These are phyloP conservation scores for Hapalemur alaotrensis DNA, from an alignment of 2,797 vertebrate genomes.

Conservation along the genomic window DNA sequence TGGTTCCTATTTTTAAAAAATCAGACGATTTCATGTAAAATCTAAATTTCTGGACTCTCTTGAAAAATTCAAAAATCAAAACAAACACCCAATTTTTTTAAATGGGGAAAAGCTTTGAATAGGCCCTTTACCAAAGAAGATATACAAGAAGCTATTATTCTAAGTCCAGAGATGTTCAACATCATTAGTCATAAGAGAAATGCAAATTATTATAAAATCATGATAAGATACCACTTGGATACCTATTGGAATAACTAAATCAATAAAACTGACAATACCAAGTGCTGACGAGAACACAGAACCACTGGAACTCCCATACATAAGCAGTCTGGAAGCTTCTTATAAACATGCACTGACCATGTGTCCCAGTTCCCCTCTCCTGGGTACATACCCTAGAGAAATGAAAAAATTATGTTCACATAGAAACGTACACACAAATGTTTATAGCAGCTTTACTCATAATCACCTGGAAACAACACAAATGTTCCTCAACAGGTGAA, in stretches of 20 bases:
- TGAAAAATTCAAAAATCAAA: slow-evolving; percentile 32
- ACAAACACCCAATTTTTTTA: neutral
- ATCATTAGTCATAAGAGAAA: neutral
- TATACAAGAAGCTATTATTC: neutral
- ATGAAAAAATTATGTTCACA: neutral
- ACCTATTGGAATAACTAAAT: neutral
- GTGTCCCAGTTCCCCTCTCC: neutral
- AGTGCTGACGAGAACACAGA: neutral
- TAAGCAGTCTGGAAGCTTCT: neutral
- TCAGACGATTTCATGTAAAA: neutral
- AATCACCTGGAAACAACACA: neutral
- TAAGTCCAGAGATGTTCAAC: neutral
- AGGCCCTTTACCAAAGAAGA: neutral
- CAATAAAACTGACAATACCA: neutral
- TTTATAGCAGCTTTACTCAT: neutral
- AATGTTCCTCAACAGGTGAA: neutral
- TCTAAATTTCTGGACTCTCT: slow-evolving; percentile 6
- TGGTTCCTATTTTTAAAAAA: neutral
- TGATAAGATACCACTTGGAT: neutral
- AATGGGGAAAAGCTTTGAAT: neutral
- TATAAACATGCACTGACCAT: neutral
- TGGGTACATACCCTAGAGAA: neutral
- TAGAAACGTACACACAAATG: neutral
- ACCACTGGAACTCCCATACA: neutral
- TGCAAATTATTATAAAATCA: neutral